Evolutionary conservation across 2,113 vertebrate genomes (phyloP), one percentile per base, ranked within the genome.

Genomic region (Indicator maculatus): DNA sequence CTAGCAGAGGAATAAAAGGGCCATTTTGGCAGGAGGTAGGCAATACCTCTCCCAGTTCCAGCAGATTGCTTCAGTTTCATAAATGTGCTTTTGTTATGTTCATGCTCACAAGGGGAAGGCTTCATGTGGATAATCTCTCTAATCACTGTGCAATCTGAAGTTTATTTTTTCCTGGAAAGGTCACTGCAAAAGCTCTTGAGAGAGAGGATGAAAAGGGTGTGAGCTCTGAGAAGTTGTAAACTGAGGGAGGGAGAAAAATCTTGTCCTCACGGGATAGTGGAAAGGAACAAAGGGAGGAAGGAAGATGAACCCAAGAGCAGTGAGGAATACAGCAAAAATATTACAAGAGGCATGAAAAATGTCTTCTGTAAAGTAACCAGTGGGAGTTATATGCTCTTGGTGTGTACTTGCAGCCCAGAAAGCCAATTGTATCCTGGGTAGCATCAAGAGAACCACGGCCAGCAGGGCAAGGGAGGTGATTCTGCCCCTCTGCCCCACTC

Each of bases 111-210:
- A 88, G 83, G 58, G 69, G 58, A 92, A 86, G 59, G 55, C 73
- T 74, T 94, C 71, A 92, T 65, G 44, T 83, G 80, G 66, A 73
- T 95, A 94, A 92, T 83, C 78, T 95, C 44, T 74, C 44, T 74
- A 95, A 89, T 90, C 87, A 82, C 53, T 75, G 9, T 44, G 27
- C 88, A 92, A 72, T 84, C 64, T 73, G 53, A 69, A 77, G 80
- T 86, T 94, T 96, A 58, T 87, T 95, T 94, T 44, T 93, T 86
- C 86, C 88, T 95, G 83, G 83, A 66, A 95, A 92, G 83, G 69
- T 61, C 87, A 66, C 33, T 83, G 56, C 3, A 4, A 80, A 84
- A 66, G 44, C 50, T 84, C 45, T 53, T 80, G 65, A 84, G 90
- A 86, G 75, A 85, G 56, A 79, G 75, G 50, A 89, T 80, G 75